phyloP scores from a whole-genome alignment of 2,888 invertebrate genomes.

The Drosophila cognata region DNA sequence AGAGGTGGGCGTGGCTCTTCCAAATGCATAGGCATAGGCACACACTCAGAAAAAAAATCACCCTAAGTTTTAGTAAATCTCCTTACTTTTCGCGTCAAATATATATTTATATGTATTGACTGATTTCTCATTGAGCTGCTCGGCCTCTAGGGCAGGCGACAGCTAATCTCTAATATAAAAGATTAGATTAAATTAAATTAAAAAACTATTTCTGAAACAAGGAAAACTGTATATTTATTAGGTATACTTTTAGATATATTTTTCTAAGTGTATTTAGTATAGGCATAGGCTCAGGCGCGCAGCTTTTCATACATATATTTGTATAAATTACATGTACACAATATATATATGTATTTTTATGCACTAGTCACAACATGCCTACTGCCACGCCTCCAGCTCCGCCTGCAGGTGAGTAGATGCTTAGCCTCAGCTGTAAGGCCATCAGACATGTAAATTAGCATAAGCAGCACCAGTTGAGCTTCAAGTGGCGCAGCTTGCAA shows the following conservation, averaged over 20 bases:
- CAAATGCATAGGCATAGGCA: constrained; percentile 59
- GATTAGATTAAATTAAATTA: no score
- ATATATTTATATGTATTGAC: not conserved
- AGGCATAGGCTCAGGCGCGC: constrained; percentile 5
- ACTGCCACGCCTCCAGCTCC: constrained; percentile 27
- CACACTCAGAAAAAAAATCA: not conserved
- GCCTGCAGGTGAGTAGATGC: constrained; percentile 23
- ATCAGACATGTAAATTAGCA: constrained; percentile 75
- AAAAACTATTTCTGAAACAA: not conserved
- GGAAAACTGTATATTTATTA: not conserved
- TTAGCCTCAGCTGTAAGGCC: constrained; percentile 44
- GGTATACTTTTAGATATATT: not conserved
- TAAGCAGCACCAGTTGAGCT: constrained; percentile 60
- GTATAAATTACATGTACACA: constrained; percentile 14
- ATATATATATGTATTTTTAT: constrained; percentile 54
- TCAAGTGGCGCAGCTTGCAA: constrained; percentile 58
- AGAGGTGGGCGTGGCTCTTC: constrained; percentile 32
- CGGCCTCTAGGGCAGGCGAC: no score
- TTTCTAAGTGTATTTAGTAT: not conserved
- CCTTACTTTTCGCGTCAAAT: not conserved
- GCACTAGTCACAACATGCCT: constrained; percentile 56
- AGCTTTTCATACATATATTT: constrained; percentile 42
- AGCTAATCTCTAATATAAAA: no score
- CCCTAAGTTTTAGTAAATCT: not conserved
- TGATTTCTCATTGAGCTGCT: no score